phyloP scores from a whole-genome alignment of 2,888 invertebrate species.

The Sesamia inferens region DNA sequence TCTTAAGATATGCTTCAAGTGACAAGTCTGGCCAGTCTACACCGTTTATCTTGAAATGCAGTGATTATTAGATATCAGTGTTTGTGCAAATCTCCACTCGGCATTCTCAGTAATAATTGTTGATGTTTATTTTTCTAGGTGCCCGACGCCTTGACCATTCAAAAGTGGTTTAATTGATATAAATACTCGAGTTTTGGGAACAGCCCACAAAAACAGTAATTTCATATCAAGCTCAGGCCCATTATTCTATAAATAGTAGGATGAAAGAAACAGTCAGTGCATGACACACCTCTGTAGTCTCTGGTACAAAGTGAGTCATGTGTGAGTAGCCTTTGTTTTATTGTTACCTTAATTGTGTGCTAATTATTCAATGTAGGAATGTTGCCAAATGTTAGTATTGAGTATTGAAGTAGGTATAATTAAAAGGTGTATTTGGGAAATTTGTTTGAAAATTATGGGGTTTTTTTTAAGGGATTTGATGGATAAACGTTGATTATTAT shows the following conservation, averaged over 20 bases:
- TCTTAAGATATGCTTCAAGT: too few relatives aligned
- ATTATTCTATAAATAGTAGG: constrained; percentile 21
- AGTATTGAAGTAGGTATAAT: neutral
- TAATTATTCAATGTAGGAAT: constrained; percentile 53
- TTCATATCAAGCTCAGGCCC: neutral
- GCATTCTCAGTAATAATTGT: too few relatives aligned
- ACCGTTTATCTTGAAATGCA: neutral
- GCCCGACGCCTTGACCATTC: too few relatives aligned
- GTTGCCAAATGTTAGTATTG: constrained; percentile 29
- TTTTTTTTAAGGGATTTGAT: neutral
- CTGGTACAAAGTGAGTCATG: constrained; percentile 31
- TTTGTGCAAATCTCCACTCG: neutral
- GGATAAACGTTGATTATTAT: neutral
- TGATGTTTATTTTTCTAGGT: neutral
- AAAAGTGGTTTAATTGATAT: neutral
- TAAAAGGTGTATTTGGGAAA: neutral
- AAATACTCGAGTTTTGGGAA: neutral
- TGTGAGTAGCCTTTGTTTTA: constrained; percentile 42
- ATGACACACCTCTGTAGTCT: constrained; percentile 47
- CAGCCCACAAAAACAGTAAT: neutral
- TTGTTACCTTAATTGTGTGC: constrained; percentile 51
- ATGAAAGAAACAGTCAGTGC: constrained; percentile 7
- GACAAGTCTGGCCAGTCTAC: neutral
- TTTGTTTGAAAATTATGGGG: neutral
- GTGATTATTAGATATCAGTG: neutral